phyloP scores from a whole-genome alignment of 2,888 invertebrate genomes.

The Oligia strigilis region DNA sequence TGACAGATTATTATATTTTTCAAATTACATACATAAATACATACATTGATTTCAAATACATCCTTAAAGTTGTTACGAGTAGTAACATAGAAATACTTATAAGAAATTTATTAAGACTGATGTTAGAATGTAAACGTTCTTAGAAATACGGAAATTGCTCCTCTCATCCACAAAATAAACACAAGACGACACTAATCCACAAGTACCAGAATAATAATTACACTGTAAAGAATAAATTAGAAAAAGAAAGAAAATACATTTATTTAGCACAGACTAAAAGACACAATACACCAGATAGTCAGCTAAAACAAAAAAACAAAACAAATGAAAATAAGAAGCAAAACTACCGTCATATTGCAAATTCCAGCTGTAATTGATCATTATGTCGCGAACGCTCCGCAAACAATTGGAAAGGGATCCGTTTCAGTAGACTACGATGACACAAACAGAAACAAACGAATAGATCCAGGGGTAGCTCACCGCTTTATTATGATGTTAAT shows the following conservation, averaged over 20 bases:
- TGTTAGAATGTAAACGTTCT: background rate
- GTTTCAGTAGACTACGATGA: conserved; percentile 53
- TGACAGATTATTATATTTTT: too few species aligned
- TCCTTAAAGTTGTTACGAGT: too few species aligned
- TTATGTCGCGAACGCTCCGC: conserved; percentile 69
- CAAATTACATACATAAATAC: background rate
- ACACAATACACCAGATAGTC: too few species aligned
- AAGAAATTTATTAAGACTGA: background rate
- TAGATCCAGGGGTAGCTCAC: conserved; percentile 10
- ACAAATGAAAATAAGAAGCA: conserved; percentile 34
- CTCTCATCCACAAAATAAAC: background rate
- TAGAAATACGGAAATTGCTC: background rate
- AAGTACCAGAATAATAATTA: conserved; percentile 18
- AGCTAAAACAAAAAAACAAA: too few species aligned
- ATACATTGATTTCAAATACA: too few species aligned
- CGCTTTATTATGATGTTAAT: conserved; percentile 17
- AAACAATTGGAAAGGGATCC: conserved; percentile 70
- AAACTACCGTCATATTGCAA: conserved; percentile 67
- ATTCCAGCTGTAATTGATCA: conserved; percentile 77
- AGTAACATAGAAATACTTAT: background rate
- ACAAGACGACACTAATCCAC: conserved; percentile 6
- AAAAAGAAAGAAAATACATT: too few species aligned
- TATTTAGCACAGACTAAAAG: too few species aligned
- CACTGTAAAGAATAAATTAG: conserved; percentile 26
- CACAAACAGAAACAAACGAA: conserved; percentile 46